Percentiles rank a stretch among this genome's conserved stretches.
phyloP scores from a whole-genome alignment of 2,797 vertebrate genomes.

The Vipera ursinii region DNA sequence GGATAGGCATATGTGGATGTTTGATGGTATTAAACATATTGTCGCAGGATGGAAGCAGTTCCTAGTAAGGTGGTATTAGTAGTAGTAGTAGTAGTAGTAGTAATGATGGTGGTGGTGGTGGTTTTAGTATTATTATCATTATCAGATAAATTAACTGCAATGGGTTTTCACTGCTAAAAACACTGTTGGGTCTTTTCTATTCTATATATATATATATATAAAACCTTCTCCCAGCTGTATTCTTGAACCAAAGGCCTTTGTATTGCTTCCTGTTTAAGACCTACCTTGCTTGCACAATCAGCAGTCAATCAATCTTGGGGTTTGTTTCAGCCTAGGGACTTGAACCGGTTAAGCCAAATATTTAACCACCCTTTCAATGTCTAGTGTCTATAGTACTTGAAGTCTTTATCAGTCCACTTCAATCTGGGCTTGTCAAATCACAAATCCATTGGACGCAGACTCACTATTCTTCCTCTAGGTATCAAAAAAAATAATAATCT shows the following conservation, averaged over 20 bases:
- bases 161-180: background rate
- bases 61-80: too few relatives aligned
- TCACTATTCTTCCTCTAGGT: constrained; percentile 69
- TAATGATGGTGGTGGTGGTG: too few relatives aligned
- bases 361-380: constrained; percentile 61
- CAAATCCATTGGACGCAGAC: constrained; percentile 53
- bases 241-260: background rate
- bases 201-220: background rate
- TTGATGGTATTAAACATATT: too few relatives aligned
- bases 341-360: constrained; percentile 46
- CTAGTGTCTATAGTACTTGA: constrained; percentile 43
- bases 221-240: background rate
- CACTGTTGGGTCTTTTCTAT: background rate
- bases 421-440: constrained; percentile 68
- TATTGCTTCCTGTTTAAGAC: background rate
- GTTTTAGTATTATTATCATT: too few relatives aligned
- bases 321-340: constrained; percentile 51
- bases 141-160: background rate
- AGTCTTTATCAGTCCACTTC: constrained; percentile 53
- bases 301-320: constrained; percentile 37
- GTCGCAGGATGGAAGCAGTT: too few relatives aligned
- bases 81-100: too few relatives aligned
- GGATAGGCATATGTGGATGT: too few relatives aligned
- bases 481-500: constrained; percentile 66
- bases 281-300: constrained; percentile 45